A percentile compares a stretch with the other conserved stretches of the same genome.
These are phyloP conservation scores for Napeogenes sylphis DNA, from an alignment of 2,888 invertebrate species.

Conservation along the genomic window DNA sequence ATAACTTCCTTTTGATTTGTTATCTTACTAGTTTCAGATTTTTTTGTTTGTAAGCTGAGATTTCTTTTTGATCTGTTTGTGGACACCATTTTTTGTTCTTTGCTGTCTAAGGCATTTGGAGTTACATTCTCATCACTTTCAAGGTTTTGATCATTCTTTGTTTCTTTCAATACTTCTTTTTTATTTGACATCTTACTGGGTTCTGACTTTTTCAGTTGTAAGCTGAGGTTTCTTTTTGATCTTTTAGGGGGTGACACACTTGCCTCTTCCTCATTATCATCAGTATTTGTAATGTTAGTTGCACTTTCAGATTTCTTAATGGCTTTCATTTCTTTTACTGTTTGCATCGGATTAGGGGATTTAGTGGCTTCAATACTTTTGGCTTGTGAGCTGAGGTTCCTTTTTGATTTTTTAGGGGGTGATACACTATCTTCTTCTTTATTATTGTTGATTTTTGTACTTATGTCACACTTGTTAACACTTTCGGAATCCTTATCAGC, in stretches of 20 bases:
- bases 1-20: background rate
- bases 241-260: slow-evolving; percentile 60
- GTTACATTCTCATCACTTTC: background rate
- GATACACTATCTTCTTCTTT: background rate
- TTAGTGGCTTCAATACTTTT: too few relatives aligned
- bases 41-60: background rate
- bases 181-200: too few relatives aligned
- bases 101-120: background rate
- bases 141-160: slow-evolving; percentile 1
- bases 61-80: too few relatives aligned
- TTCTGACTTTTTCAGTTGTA: slow-evolving; percentile 13
- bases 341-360: too few relatives aligned
- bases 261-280: slow-evolving; percentile 34
- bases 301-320: slow-evolving; percentile 4
- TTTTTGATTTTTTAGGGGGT: too few relatives aligned
- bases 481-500: slow-evolving; percentile 1
- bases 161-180: slow-evolving; percentile 4
- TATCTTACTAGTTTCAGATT: background rate
- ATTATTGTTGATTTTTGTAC: background rate
- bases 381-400: too few relatives aligned
- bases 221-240: slow-evolving; percentile 37
- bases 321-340: background rate
- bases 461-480: background rate
- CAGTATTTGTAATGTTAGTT: slow-evolving; percentile 19
- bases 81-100: background rate